A percentile compares a stretch with the other conserved stretches of the same genome.
phyloP scores from a whole-genome alignment of 2,888 invertebrate species.

The Galerucella nymphaeae region DNA sequence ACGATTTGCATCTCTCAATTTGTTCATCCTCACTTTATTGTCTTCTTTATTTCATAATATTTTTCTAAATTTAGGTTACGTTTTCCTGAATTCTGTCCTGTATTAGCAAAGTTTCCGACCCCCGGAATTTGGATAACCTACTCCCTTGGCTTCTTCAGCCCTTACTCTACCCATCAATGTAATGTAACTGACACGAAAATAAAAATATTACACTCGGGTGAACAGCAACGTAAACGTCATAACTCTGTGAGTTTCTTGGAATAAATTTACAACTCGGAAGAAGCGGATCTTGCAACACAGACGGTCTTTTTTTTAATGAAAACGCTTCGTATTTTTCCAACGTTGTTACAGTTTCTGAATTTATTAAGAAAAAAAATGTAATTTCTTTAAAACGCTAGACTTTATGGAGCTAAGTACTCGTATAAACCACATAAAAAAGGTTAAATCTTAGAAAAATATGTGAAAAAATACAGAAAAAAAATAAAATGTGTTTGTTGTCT shows the following conservation, averaged over 20 bases:
- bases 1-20: too few relatives aligned
- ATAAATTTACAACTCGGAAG: conserved; percentile 32
- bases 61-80: background rate
- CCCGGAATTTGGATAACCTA: conserved; percentile 46
- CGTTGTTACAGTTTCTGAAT: background rate
- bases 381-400: conserved; percentile 1
- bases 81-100: background rate
- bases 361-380: conserved; percentile 14
- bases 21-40: too few relatives aligned
- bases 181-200: conserved; percentile 51
- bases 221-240: conserved; percentile 38
- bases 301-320: conserved; percentile 23
- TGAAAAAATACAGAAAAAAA: background rate
- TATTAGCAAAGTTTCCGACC: conserved; percentile 43
- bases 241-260: conserved; percentile 26
- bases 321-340: conserved; percentile 12
- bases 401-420: background rate
- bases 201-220: conserved; percentile 48
- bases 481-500: background rate
- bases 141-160: conserved; percentile 34
- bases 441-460: background rate
- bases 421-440: background rate
- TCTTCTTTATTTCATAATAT: too few relatives aligned
- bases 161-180: conserved; percentile 47
- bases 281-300: background rate